Evolutionary conservation across 2,797 vertebrate species (phyloP).

Genomic region (Gymnoscopelus microlampas): DNA sequence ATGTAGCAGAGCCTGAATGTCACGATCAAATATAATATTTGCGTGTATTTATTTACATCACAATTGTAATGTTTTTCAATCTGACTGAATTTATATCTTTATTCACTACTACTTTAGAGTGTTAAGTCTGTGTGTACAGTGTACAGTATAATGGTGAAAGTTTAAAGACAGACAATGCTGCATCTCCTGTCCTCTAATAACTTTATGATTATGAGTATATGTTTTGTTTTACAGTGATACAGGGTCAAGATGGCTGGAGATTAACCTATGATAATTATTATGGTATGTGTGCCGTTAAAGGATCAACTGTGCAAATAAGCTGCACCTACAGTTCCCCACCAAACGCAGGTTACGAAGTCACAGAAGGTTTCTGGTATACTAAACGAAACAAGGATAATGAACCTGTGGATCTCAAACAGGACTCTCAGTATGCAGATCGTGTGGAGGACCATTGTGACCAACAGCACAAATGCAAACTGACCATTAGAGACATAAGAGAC

Average conservation of each 20-base stretch:
- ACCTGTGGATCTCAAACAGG: background rate
- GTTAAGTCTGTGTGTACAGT: too few relatives aligned
- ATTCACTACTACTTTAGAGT: too few relatives aligned
- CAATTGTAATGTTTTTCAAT: too few relatives aligned
- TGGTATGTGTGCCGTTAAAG: slow-evolving; percentile 23
- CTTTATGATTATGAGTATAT: background rate
- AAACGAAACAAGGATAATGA: accelerated
- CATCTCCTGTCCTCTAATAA: background rate
- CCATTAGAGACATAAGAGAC: slow-evolving; percentile 32
- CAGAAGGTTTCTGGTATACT: slow-evolving; percentile 2
- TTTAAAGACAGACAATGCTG: too few relatives aligned
- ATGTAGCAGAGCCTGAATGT: too few relatives aligned
- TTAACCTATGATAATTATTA: background rate
- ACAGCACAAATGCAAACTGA: background rate
- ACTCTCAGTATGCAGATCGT: slow-evolving; percentile 12
- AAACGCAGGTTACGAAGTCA: background rate
- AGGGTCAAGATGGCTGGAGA: background rate
- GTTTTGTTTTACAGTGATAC: slow-evolving; percentile 32
- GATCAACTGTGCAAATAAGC: slow-evolving; percentile 22
- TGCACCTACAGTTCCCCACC: slow-evolving; percentile 4
- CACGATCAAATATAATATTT: too few relatives aligned
- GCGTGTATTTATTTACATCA: too few relatives aligned
- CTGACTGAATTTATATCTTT: too few relatives aligned
- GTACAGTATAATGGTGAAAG: too few relatives aligned
- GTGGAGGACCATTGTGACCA: background rate